Evolutionary conservation across 2,888 invertebrate species (phyloP), one percentile per base, ranked within the genome.

Genomic region (Drosophila mulleri): DNA sequence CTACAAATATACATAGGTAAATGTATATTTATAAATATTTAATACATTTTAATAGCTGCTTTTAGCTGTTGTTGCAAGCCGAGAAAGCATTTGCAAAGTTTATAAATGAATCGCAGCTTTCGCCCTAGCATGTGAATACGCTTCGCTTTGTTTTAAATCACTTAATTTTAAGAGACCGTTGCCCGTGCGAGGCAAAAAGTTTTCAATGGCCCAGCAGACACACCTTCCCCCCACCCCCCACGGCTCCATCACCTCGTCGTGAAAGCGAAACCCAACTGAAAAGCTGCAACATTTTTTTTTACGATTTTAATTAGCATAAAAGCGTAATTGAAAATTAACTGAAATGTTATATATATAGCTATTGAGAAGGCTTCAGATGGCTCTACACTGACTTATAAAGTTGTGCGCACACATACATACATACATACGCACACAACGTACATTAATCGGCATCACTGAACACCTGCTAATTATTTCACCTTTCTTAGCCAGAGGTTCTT

Each of bases 291-390:
- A 61, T 65, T 71, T 80, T 72, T 72, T 73, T 72, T 73, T 72
- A 73, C 75, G 68, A 76, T 84, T 86, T 82, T 89, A 89, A 86
- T 89, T 87, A 87, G 82, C 82, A 80, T 84, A 80, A 89, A 87
- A 84, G 78, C 78, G 72, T 89, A 83, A 86, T 87, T 87, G 80
- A 83, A 82, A 89, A 84, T 89, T 80, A 82, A 81, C 78, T 82
- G 80, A 75, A 79, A 79, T 63, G 61, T 75, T 79, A 77, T 75
- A 74, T 53, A 20, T 14, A 44, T 6, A 18, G 35, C 29, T 59
- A 60, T 56, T 53, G 59, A 39, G 69, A 47, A 37, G 23, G 60
- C 56, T 47, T 39, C 68, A 32, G 52, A 41, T 60, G 44, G 44
- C 16, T 29, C 16, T 12, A 56, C 71, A 45, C 11, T 42, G 41